phyloP scores from a whole-genome alignment of 2,888 invertebrate species.

The Uropetala carovei region DNA sequence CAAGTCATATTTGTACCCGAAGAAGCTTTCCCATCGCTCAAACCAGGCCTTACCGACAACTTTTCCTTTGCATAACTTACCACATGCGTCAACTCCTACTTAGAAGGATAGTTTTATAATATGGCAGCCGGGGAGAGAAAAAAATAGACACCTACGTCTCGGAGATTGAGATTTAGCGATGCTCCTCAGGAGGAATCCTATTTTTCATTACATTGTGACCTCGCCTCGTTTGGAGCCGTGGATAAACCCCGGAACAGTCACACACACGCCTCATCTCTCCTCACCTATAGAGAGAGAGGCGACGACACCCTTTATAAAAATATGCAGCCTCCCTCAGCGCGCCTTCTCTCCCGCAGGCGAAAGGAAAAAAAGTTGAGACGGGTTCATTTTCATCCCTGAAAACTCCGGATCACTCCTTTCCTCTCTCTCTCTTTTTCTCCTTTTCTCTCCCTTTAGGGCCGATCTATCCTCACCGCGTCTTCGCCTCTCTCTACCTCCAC shows the following conservation, averaged over 20 bases:
- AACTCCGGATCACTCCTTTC: not conserved
- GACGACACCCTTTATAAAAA: slow-evolving; percentile 19
- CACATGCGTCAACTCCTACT: too few species aligned
- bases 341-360: not conserved
- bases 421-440: slow-evolving; percentile 28
- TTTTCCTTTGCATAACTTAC: too few species aligned
- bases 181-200: not conserved
- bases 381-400: slow-evolving; percentile 5
- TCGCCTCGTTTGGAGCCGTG: not conserved
- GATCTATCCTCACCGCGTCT: too few species aligned
- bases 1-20: too few species aligned
- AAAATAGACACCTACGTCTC: not conserved
- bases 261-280: slow-evolving; percentile 2
- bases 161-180: not conserved
- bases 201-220: not conserved
- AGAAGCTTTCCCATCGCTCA: too few species aligned
- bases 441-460: not conserved
- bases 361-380: not conserved
- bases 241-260: not conserved
- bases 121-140: not conserved
- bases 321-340: not conserved
- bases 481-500: not conserved
- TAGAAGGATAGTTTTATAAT: too few species aligned
- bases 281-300: not conserved
- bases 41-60: too few species aligned